phyloP scores from a whole-genome alignment of 2,888 invertebrate species.

The Sinodicranocentrus sp. region DNA sequence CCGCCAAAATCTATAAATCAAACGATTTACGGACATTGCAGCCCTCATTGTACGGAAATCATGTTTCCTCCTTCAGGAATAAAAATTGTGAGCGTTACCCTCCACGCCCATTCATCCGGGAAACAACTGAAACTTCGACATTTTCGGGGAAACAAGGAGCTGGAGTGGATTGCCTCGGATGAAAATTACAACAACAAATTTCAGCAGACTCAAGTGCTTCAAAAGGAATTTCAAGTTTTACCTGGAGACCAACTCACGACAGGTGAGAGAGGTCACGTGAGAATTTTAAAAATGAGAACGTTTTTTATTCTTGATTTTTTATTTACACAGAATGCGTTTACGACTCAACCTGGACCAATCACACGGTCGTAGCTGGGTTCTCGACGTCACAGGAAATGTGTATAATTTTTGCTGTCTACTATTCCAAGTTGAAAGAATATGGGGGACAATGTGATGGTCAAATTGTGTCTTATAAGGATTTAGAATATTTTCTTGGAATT shows the following conservation, averaged over 20 bases:
- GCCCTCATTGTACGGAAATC: constrained; percentile 32
- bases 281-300: too few species aligned
- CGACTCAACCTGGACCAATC: constrained; percentile 37
- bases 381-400: constrained; percentile 51
- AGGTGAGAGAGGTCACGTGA: background rate
- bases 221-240: background rate
- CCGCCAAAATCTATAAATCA: constrained; percentile 52
- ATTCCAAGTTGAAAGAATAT: constrained; percentile 16
- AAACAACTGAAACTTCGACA: constrained; percentile 39
- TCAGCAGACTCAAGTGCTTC: constrained; percentile 4
- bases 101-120: constrained; percentile 58
- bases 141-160: constrained; percentile 40
- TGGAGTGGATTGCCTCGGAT: constrained; percentile 32
- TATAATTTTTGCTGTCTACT: background rate
- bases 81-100: constrained; percentile 25
- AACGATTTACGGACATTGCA: constrained; percentile 48
- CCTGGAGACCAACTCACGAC: constrained; percentile 45
- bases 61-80: constrained; percentile 54
- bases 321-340: background rate
- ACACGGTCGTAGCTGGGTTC: constrained; percentile 40
- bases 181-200: constrained; percentile 24
- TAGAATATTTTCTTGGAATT: constrained; percentile 32
- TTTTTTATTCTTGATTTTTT: background rate
- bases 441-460: constrained; percentile 13
- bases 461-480: background rate